phyloP scores from a whole-genome alignment of 2,113 vertebrate genomes.

The Hydrolagus affinis region DNA sequence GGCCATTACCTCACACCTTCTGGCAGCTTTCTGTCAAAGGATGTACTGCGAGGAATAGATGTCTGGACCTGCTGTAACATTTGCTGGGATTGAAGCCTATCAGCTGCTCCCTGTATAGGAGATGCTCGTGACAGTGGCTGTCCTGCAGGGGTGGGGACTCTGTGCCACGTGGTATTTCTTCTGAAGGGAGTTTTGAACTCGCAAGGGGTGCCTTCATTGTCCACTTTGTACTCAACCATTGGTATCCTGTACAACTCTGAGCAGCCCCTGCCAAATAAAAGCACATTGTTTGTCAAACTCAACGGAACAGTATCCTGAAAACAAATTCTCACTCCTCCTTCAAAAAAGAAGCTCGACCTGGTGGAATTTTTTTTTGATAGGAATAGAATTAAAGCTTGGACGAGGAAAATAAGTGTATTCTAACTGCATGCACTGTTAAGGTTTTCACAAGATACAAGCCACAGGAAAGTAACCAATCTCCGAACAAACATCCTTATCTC shows the following conservation, averaged over 20 bases:
- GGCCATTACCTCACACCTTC: slow-evolving; percentile 74
- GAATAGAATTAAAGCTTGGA: background rate
- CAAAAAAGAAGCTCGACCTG: no score
- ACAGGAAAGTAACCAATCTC: no score
- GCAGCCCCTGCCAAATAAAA: slow-evolving; percentile 67
- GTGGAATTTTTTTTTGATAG: background rate
- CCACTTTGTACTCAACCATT: slow-evolving; percentile 95
- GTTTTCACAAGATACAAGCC: no score
- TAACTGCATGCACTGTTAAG: no score
- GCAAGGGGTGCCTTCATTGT: slow-evolving; percentile 90
- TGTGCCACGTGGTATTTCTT: slow-evolving; percentile 93
- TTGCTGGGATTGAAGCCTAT: slow-evolving; percentile 77
- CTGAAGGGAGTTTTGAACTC: slow-evolving; percentile 97
- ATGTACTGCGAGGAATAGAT: slow-evolving; percentile 85
- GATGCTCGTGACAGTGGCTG: slow-evolving; percentile 73
- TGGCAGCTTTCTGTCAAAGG: slow-evolving; percentile 85
- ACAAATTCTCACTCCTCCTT: no score
- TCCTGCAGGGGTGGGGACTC: slow-evolving; percentile 71
- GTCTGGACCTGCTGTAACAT: slow-evolving; percentile 77
- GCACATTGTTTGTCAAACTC: slow-evolving; percentile 21
- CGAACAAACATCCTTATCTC: no score
- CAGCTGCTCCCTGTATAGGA: slow-evolving; percentile 72
- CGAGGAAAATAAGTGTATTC: no score
- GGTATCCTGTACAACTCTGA: slow-evolving; percentile 93
- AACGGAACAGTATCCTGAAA: background rate